These are phyloP conservation scores for Pristionchus exspectatus DNA, from an alignment of 2,888 invertebrate genomes.

Conservation along the genomic window DNA sequence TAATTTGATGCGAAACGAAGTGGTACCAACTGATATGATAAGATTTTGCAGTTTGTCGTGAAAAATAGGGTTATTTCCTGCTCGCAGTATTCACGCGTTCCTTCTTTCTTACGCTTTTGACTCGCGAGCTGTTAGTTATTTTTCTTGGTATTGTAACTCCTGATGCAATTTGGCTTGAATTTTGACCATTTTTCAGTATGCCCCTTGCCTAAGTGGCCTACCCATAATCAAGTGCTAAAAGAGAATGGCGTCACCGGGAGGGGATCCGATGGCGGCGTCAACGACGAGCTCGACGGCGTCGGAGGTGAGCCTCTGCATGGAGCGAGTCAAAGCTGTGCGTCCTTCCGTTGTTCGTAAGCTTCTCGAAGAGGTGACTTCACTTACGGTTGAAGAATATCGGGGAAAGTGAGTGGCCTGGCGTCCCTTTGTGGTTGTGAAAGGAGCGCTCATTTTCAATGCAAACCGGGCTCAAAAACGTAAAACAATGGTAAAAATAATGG, in stretches of 20 bases:
- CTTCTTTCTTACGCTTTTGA: too few species aligned
- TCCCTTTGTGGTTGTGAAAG: background rate
- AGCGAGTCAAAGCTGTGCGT: slow-evolving; percentile 55
- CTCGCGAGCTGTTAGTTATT: too few species aligned
- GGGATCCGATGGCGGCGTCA: slow-evolving; percentile 69
- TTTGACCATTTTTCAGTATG: too few species aligned
- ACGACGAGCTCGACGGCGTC: slow-evolving; percentile 63
- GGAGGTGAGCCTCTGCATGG: slow-evolving; percentile 56
- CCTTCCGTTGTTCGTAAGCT: slow-evolving; percentile 44
- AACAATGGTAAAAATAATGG: too few species aligned
- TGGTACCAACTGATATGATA: too few species aligned
- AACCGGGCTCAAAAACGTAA: too few species aligned
- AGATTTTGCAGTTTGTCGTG: too few species aligned
- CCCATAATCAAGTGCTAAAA: background rate
- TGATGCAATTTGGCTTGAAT: background rate
- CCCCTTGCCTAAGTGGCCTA: background rate
- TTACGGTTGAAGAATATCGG: background rate
- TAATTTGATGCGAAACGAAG: too few species aligned
- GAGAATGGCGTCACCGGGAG: slow-evolving; percentile 19
- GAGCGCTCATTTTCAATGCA: too few species aligned
- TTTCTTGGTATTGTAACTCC: too few species aligned
- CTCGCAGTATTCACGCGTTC: too few species aligned
- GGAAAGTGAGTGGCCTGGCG: background rate
- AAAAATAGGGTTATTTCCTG: too few species aligned
- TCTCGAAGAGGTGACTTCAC: background rate